These are phyloP conservation scores for Sinocyclocheilus anshuiensis DNA, from an alignment of 2,113 vertebrate genomes.

Conservation along the genomic window DNA sequence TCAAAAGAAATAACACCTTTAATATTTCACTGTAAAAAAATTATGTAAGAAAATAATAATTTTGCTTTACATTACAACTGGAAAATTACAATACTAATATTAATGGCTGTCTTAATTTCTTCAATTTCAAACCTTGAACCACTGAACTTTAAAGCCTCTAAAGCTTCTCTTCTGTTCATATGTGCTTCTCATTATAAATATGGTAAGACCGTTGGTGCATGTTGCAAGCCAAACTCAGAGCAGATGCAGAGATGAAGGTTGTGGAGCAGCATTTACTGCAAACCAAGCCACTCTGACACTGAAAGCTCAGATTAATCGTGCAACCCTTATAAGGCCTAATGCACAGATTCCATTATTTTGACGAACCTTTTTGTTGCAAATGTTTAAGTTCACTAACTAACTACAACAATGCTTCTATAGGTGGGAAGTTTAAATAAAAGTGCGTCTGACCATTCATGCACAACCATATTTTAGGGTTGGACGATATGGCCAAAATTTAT, in stretches of 20 bases:
- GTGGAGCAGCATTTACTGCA: neutral
- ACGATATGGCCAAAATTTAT: too few species aligned
- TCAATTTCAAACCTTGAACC: neutral
- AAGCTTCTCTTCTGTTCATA: neutral
- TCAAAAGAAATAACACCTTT: too few species aligned
- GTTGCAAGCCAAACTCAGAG: neutral
- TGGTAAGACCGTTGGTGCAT: neutral
- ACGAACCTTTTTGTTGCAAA: neutral
- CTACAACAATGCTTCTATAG: neutral
- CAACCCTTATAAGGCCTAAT: neutral
- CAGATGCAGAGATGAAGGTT: neutral
- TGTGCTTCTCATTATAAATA: neutral
- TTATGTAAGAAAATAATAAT: neutral
- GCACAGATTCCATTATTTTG: too few species aligned
- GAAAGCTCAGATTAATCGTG: neutral
- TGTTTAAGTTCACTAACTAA: neutral
- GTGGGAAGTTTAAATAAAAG: neutral
- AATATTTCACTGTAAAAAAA: too few species aligned
- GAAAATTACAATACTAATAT: neutral
- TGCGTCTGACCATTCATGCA: neutral
- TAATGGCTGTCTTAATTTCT: neutral
- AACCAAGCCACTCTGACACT: neutral
- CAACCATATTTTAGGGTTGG: neutral
- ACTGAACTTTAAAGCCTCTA: neutral
- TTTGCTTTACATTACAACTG: neutral